Percentiles rank a stretch among this genome's conserved stretches.
These are phyloP conservation scores for Ariolimax columbianus DNA, from an alignment of 2,888 invertebrate species.

Conservation along the genomic window DNA sequence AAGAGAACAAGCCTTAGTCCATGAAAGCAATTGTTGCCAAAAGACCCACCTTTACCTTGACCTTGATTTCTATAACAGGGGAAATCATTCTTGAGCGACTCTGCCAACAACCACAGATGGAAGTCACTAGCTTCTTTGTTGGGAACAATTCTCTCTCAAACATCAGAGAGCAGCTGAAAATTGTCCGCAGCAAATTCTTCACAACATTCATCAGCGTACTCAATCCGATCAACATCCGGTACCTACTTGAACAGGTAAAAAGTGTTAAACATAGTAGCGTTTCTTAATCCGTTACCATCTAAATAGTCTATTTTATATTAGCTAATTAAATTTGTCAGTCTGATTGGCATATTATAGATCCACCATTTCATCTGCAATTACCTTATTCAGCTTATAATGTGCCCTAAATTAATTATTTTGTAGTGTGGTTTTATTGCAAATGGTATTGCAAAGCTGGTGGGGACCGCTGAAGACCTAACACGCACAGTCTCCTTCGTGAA, in stretches of 20 bases:
- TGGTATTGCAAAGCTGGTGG: too few species aligned
- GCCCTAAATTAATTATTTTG: too few species aligned
- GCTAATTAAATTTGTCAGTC: background rate
- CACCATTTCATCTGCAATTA: background rate
- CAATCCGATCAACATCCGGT: slow-evolving; percentile 58
- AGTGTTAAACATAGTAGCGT: too few species aligned
- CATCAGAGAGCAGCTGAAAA: slow-evolving; percentile 63
- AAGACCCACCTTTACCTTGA: background rate
- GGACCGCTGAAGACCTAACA: too few species aligned
- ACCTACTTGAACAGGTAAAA: slow-evolving; percentile 67
- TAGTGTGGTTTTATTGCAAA: too few species aligned
- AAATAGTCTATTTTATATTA: background rate
- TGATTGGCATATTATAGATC: too few species aligned
- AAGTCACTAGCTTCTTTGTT: slow-evolving; percentile 64
- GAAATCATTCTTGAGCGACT: slow-evolving; percentile 61
- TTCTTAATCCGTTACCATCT: too few species aligned
- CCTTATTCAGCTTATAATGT: too few species aligned
- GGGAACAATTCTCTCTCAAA: slow-evolving; percentile 56
- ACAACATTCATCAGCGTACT: slow-evolving; percentile 64
- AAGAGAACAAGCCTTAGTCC: too few species aligned
- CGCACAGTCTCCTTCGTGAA: too few species aligned
- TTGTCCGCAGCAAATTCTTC: slow-evolving; percentile 63
- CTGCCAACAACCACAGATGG: slow-evolving; percentile 54
- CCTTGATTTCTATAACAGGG: slow-evolving; percentile 47
- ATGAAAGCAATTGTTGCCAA: too few species aligned